Base-by-base conservation (phyloP, 1,140 invertebrate species). In the Heterodera carotae region DNA sequence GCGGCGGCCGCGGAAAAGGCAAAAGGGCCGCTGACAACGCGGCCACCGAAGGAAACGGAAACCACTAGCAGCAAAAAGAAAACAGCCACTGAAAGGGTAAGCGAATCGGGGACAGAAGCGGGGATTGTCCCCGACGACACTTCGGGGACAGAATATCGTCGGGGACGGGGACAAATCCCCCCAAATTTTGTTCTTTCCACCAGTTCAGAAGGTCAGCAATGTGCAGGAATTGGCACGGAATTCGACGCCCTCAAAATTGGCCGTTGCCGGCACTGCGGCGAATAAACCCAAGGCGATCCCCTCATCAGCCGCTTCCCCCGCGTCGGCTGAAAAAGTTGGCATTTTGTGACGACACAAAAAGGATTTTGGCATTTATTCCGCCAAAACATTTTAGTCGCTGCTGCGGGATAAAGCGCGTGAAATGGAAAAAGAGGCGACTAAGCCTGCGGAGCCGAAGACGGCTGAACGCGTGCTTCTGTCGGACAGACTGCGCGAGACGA, bases 11-110 rank as follows among this genome's bases (percentile, higher is more conserved):
- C 29, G 31, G 39, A 34, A 67, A 68, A 76, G 36, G 43, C 67
- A 39, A 77, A 74, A 39, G 62, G 27, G 12, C 76, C 39, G 70
- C 39, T 53, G 64, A 76, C 34, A 43, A 76, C 64, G 29, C 69
- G 34, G 39, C 75, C 75, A 8, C 68, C 56, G 56, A 70, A 77
- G 39, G 76, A 72, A 43, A n/a, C 31, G 12, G 74, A 39, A 27
- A 53, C 67, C 29, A 69, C n/a, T n/a, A n/a, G n/a, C n/a, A n/a
- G n/a, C n/a, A n/a, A n/a, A n/a, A 77, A 77, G 67, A 77, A 73
- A 34, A 77, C 59, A 31, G 71, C 43, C 25, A 70, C 33, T 6
- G 27, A 77, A 56, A 56, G 48, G 48, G 48, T 56, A 56, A 56
- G 22, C 22, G 5, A 18, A 56, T 18, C 48, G 48, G 22, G 15